Percentiles rank a stretch among this genome's conserved stretches.
These are phyloP conservation scores for Merops nubicus DNA, from an alignment of 2,113 vertebrate genomes.

Conservation along the genomic window DNA sequence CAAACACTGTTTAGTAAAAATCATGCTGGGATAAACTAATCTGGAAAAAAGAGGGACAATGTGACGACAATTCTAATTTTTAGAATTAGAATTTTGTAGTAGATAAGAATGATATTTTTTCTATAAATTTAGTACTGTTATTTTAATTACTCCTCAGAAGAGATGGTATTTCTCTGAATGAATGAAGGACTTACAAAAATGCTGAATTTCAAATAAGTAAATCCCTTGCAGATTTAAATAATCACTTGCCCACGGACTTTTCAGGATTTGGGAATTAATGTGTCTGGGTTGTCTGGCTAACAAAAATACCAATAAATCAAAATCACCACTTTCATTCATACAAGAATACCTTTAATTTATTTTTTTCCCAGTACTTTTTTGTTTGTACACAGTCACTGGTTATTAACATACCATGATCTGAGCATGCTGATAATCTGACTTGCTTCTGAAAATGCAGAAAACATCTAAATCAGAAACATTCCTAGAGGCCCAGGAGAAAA, in stretches of 20 bases:
- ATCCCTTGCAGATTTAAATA: not conserved
- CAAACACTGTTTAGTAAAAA: not conserved
- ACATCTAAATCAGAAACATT: not conserved
- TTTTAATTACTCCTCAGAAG: not conserved
- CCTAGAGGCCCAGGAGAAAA: not conserved
- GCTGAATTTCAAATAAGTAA: not conserved
- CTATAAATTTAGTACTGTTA: not conserved
- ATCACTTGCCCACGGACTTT: not conserved
- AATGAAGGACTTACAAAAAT: not conserved
- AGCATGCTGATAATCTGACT: conserved; percentile 3
- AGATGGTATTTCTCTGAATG: not conserved
- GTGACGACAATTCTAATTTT: not conserved
- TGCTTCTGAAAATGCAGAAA: not conserved
- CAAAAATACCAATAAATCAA: not conserved
- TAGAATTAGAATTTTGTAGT: not conserved
- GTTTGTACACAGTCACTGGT: not conserved
- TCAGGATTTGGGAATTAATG: not conserved
- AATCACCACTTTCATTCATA: not conserved
- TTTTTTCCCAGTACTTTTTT: not conserved
- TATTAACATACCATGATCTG: not conserved
- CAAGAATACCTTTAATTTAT: not conserved
- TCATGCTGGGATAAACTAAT: not conserved
- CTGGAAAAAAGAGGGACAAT: not conserved
- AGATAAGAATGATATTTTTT: not conserved
- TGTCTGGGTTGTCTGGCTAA: not conserved